Evolutionary conservation across 2,113 vertebrate genomes (phyloP), one percentile per base, ranked within the genome.

Genomic region (Pelvicachromis taeniatus): DNA sequence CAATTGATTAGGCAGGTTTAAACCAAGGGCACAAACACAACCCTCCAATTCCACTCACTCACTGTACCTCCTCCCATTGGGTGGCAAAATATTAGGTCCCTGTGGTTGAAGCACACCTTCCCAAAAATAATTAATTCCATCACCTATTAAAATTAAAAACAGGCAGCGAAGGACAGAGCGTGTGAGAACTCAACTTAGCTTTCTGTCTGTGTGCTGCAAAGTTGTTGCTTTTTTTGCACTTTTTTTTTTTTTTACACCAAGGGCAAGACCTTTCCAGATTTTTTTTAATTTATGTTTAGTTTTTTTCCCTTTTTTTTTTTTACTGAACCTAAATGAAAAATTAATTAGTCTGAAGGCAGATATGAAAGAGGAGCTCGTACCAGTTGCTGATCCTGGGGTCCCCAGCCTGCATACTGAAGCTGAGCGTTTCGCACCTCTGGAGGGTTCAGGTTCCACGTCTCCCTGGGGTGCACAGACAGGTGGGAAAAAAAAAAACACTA

Each of bases 391-490:
- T 97, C 98, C 87, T 96, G 96, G 1, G 98, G 97, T 21, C 99
- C 98, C 99, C 99, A 99, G 89, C 99, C 99, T 2, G 99, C 99
- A 4, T 96, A 99, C 91, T 99, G 99, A 85, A 99, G 97, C 84
- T 97, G 97, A 81, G 97, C 97, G 3, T 98, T 97, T 88, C 96
- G 97, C 90, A 99, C 99, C 94, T 99, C 99, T 1, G 99, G 98
- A 65, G 99, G 99, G 85, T 98, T 97, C 91, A 99, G 92, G 90
- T 96, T 97, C 95, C 97, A 97, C 5, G 97, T 98, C 84, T 98
- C 97, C 93, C 98, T 99, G 95, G 21, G 35, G 68, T 4, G 54
- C 61, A 82, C 9, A 78, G 48, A 77, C 13, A 81, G 42, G 29
- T 21, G 19, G n/a, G 70, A 61, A 85, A 81, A 61, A 26, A 26